Base-by-base conservation (phyloP, 2,888 invertebrate species). In the Dorcus parallelipipedus region DNA sequence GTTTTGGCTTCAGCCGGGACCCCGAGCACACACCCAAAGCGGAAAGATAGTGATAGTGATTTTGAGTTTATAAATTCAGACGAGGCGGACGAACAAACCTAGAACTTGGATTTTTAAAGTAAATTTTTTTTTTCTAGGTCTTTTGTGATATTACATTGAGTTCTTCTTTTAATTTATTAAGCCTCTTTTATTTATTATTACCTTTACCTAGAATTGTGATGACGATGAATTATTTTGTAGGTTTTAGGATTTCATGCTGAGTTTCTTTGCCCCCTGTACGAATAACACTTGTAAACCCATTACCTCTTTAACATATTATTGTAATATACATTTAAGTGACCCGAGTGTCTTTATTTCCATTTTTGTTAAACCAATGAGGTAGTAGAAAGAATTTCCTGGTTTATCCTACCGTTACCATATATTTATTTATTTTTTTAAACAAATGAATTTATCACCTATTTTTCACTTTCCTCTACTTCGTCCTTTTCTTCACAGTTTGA, bases 61-160 rank as follows among this genome's bases (percentile, higher is more conserved):
- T 78, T 77, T 65, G 78, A 77, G 64, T 70, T 78, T 57, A 71
- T 78, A 17, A 69, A 75, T 62, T 52, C 67, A 5, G 74, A 76
- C 39, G 76, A 76, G 39, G 65, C 62, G 49, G 64, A 66, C 9
- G 63, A 66, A 48, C 49, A 55, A 10, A 49, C 20, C 40, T 58
- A 58, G 59, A 55, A 60, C 58, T 48, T 54, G 40, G 49, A 41
- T 49, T 50, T 33, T 33, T 33, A 33, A 39, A 42, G 9, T 54
- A 51, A 10, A 9, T 52, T 38, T 20, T 33, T 20, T 33, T 42
- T 45, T 52, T 17, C 47, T 17, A 54, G 39, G 33, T 56, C 49
- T 45, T 54, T 54, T 58, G 54, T 58, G 54, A 54, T 58, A 54
- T 58, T 49, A 50, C 45, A 20, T 50, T 54, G 50, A 33, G 40